These are phyloP conservation scores for Agrypnia vestita DNA, from an alignment of 1,140 invertebrate species.

Conservation along the genomic window DNA sequence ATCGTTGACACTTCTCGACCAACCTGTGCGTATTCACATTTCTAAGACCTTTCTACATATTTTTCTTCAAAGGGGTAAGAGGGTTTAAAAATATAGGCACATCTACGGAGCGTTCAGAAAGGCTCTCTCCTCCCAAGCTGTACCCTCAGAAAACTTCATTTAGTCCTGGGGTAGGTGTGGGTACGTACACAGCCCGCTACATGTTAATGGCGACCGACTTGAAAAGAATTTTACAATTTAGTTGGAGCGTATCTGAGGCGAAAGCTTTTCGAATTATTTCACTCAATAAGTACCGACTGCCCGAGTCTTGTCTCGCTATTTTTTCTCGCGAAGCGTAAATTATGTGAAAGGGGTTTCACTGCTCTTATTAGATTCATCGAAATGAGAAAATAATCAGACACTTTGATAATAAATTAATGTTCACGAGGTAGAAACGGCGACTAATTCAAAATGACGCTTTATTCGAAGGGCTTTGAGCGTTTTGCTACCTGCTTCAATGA, in stretches of 20 bases:
- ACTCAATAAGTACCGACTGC: conserved; percentile 50
- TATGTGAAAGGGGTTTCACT: conserved; percentile 47
- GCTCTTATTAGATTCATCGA: conserved; percentile 49
- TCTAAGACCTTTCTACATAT: conserved; percentile 61
- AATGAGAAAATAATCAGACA: conserved; percentile 43
- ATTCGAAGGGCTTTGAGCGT: conserved; percentile 1
- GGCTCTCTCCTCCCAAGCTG: conserved; percentile 44
- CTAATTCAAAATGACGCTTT: conserved; percentile 29
- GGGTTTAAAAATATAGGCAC: conserved; percentile 60
- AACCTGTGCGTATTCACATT: conserved; percentile 58
- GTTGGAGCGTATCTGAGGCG: conserved; percentile 56
- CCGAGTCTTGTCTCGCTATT: conserved; percentile 24
- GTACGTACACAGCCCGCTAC: conserved; percentile 34
- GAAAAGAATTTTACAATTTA: conserved; percentile 61
- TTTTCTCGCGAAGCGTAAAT: conserved; percentile 43
- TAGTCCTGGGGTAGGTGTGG: conserved; percentile 35
- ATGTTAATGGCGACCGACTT: conserved; percentile 60
- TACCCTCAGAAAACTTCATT: conserved; percentile 60
- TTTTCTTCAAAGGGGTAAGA: conserved; percentile 61
- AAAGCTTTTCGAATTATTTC: conserved; percentile 61
- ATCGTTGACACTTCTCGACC: not conserved
- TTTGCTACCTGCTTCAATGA: not conserved
- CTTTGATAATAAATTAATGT: conserved; percentile 34
- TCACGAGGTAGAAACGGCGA: conserved; percentile 26
- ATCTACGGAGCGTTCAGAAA: conserved; percentile 52